phyloP scores from a whole-genome alignment of 1,140 invertebrate genomes.

The Pseudomyrmex pallidus region DNA sequence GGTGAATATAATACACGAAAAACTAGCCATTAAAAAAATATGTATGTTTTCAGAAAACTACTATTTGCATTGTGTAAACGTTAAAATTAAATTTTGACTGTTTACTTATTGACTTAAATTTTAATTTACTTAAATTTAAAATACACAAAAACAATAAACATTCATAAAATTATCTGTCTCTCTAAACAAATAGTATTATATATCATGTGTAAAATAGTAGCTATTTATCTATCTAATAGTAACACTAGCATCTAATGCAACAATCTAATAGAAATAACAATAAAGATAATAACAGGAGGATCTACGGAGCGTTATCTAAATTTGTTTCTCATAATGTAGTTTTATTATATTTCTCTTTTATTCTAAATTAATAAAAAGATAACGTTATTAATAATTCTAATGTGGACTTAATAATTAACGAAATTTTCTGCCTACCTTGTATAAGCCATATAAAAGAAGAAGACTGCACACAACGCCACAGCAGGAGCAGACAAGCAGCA shows the following conservation, averaged over 20 bases:
- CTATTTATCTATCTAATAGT: neutral
- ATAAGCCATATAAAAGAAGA: conserved; percentile 85
- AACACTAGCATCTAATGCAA: neutral
- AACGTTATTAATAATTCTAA: neutral
- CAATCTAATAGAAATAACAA: neutral
- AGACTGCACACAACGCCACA: conserved; percentile 84
- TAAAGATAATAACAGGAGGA: neutral
- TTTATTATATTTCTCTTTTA: neutral
- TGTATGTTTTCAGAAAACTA: conserved; percentile 6
- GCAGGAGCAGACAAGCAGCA: conserved; percentile 83
- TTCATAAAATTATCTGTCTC: neutral
- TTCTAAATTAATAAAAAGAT: neutral
- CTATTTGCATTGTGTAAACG: neutral
- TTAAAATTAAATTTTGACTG: neutral
- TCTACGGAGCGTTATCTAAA: neutral
- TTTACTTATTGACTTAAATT: neutral
- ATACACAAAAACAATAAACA: too few relatives aligned
- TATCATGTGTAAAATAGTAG: neutral
- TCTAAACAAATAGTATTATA: neutral
- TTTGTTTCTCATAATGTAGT: neutral
- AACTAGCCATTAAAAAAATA: neutral
- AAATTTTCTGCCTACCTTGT: conserved; percentile 81
- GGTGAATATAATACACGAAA: conserved; percentile 23
- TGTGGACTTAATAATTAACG: neutral
- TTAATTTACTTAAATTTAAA: neutral